phyloP scores from a whole-genome alignment of 2,888 invertebrate species.

The Polydrusus tereticollis region DNA sequence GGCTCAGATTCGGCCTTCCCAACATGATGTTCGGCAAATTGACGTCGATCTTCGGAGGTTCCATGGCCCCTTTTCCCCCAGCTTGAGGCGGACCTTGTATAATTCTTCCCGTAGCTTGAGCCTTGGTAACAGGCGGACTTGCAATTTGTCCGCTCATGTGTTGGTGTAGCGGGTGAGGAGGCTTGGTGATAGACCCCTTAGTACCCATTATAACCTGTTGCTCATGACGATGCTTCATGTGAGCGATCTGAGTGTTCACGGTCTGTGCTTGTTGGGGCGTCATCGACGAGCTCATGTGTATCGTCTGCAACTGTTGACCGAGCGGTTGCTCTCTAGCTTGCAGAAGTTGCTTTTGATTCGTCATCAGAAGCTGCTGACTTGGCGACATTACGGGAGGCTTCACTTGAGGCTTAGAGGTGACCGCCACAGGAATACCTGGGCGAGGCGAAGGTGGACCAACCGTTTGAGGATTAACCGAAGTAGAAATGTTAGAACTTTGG shows the following conservation, averaged over 20 bases:
- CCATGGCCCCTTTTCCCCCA: constrained; percentile 66
- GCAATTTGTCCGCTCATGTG: constrained; percentile 70
- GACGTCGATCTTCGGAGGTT: constrained; percentile 71
- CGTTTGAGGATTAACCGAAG: constrained; percentile 30
- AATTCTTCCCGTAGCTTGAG: constrained; percentile 56
- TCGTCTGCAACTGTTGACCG: constrained; percentile 42
- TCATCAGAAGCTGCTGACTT: constrained; percentile 45
- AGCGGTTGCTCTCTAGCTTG: constrained; percentile 52
- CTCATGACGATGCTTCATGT: constrained; percentile 63
- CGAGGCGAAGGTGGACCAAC: constrained; percentile 44
- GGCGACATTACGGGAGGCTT: constrained; percentile 58
- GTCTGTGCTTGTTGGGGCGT: constrained; percentile 50
- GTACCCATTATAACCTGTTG: constrained; percentile 62
- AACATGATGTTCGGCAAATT: constrained; percentile 70
- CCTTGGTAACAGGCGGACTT: constrained; percentile 63
- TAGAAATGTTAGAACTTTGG: constrained; percentile 17
- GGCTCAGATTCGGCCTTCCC: constrained; percentile 66
- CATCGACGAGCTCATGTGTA: constrained; percentile 50
- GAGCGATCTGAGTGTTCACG: constrained; percentile 67
- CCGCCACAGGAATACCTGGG: constrained; percentile 44
- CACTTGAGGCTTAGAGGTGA: constrained; percentile 46
- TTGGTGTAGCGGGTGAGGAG: constrained; percentile 56
- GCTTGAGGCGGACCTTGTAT: constrained; percentile 74
- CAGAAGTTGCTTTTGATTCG: constrained; percentile 55
- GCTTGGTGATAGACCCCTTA: constrained; percentile 57